Evolutionary conservation across 2,797 vertebrate species (phyloP).

Genomic region (Ptychadena robeensis): DNA sequence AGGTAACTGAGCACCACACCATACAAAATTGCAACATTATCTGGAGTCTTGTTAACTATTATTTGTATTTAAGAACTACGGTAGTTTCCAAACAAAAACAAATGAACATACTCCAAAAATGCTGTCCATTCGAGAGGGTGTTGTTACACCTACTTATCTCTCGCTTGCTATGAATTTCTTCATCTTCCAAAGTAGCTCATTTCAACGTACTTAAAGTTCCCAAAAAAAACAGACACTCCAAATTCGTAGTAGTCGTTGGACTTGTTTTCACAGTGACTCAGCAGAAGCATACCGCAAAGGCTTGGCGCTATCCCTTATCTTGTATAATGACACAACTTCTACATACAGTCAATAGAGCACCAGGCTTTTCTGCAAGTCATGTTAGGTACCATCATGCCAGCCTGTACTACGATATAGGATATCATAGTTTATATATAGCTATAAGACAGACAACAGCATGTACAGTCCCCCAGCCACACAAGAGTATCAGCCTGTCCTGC

Average conservation of each 20-base stretch:
- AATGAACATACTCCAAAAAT: no score
- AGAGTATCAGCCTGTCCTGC: conserved; percentile 21
- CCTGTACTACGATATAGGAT: background rate
- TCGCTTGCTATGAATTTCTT: background rate
- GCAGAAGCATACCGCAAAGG: conserved; percentile 21
- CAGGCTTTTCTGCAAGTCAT: conserved; percentile 38
- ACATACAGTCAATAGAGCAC: background rate
- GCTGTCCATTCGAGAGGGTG: background rate
- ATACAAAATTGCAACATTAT: no score
- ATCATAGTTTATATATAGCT: conserved; percentile 4
- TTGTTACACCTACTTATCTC: background rate
- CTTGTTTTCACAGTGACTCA: conserved; percentile 46
- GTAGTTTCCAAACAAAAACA: no score
- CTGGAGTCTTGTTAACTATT: no score
- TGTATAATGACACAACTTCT: conserved; percentile 11
- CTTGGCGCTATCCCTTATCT: conserved; percentile 31
- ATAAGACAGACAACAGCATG: background rate
- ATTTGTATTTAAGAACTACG: no score
- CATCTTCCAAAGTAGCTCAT: background rate
- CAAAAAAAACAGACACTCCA: conserved; percentile 16
- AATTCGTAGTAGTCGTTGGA: conserved; percentile 38
- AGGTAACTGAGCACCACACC: no score
- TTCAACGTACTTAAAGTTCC: conserved; percentile 40
- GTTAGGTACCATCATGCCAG: conserved; percentile 12
- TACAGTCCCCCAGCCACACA: background rate